Conservation (phyloP, 2,113 vertebrate genomes). For the Carassius gibelio region DNA sequence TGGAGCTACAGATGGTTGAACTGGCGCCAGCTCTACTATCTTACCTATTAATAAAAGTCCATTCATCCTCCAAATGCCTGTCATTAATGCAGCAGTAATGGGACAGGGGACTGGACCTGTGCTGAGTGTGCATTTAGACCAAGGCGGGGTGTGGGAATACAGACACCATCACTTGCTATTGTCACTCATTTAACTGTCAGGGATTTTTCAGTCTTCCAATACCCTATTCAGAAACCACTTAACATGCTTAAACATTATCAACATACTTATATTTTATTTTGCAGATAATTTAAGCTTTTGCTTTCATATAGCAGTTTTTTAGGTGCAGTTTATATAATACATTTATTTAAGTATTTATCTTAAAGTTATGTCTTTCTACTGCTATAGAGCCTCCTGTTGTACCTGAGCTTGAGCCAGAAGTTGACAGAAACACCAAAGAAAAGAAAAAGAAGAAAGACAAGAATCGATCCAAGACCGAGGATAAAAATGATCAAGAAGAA, state of each 20-base stretch:
- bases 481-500: constrained; percentile 64
- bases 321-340: background rate
- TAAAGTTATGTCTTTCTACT: background rate
- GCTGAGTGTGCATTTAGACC: background rate
- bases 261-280: background rate
- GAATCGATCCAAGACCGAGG: constrained; percentile 60
- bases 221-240: background rate
- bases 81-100: constrained; percentile 35
- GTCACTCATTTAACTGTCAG: background rate
- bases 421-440: constrained; percentile 64
- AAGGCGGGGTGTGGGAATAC: constrained; percentile 1
- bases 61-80: constrained; percentile 8
- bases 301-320: background rate
- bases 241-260: background rate
- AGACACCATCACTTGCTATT: constrained; percentile 3
- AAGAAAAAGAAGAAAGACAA: constrained; percentile 72
- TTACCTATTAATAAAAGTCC: constrained; percentile 42
- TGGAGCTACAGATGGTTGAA: constrained; percentile 36
- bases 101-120: background rate
- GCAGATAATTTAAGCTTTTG: background rate
- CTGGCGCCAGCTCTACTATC: constrained; percentile 9
- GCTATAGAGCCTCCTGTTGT: constrained; percentile 57
- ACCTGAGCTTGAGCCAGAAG: constrained; percentile 51
- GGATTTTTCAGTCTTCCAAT: background rate
- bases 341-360: background rate